Evolutionary conservation across 1,140 invertebrate genomes (phyloP).

Genomic region (Leptinotarsa defecta): DNA sequence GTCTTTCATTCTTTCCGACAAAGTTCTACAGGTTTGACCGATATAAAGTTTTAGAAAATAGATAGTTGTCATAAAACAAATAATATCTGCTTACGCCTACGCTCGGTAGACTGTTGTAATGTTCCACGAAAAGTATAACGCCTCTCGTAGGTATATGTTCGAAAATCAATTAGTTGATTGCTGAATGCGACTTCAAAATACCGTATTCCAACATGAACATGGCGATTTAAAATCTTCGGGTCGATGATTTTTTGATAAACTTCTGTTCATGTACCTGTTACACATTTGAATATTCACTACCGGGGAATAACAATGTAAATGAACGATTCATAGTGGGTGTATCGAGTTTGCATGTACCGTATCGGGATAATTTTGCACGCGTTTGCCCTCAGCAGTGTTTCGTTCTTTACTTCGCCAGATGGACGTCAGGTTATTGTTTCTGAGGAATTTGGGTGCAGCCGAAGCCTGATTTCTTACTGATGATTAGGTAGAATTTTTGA

Average conservation of each 20-base stretch:
- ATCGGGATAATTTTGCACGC: slow-evolving; percentile 7
- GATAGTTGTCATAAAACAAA: too few relatives aligned
- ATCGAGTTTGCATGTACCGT: not conserved
- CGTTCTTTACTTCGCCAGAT: not conserved
- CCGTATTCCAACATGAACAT: too few relatives aligned
- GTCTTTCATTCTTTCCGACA: too few relatives aligned
- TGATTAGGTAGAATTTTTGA: not conserved
- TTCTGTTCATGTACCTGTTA: not conserved
- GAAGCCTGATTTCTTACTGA: not conserved
- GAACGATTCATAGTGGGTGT: not conserved
- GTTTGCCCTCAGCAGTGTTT: not conserved
- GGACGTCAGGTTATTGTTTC: not conserved
- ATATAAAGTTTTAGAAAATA: too few relatives aligned
- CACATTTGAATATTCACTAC: not conserved
- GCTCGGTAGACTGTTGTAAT: too few relatives aligned
- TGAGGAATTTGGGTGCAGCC: slow-evolving; percentile 5
- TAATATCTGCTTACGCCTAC: too few relatives aligned
- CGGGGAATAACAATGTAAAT: not conserved
- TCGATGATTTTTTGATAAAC: not conserved
- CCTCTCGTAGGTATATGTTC: too few relatives aligned
- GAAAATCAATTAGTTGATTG: too few relatives aligned
- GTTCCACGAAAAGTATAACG: too few relatives aligned
- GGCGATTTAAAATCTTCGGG: not conserved
- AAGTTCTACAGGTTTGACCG: too few relatives aligned
- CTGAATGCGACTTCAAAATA: too few relatives aligned